Conservation (phyloP, 1,140 invertebrate genomes). For the Oryzaephilus surinamensis region DNA sequence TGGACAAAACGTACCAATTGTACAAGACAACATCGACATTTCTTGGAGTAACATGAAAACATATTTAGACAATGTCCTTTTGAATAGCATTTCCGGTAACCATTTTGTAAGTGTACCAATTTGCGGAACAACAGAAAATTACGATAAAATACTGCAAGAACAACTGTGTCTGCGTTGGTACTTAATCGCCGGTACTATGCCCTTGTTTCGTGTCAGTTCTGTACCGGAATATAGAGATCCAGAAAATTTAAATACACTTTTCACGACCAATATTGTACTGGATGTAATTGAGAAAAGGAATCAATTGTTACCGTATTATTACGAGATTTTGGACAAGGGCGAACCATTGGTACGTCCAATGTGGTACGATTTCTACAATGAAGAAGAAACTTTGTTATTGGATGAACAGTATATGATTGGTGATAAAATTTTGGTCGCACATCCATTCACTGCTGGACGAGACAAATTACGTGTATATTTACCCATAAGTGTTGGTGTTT, state of each 20-base stretch:
- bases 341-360: conserved; percentile 32
- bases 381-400: conserved; percentile 22
- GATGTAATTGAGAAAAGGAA: conserved; percentile 18
- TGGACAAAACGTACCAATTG: conserved; percentile 10
- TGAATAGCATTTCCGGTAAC: conserved; percentile 22
- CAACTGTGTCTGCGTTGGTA: conserved; percentile 34
- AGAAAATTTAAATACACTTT: conserved; percentile 13
- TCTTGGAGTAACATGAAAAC: conserved; percentile 26
- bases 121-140: conserved; percentile 26
- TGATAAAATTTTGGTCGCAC: conserved; percentile 28
- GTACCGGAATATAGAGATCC: conserved; percentile 23
- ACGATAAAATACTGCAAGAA: conserved; percentile 19
- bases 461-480: conserved; percentile 26
- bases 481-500: conserved; percentile 19
- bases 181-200: conserved; percentile 28
- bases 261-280: conserved; percentile 10
- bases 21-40: conserved; percentile 21
- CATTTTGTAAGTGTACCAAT: conserved; percentile 23
- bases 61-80: conserved; percentile 16
- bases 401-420: conserved; percentile 34
- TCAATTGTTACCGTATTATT: conserved; percentile 26
- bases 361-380: conserved; percentile 32
- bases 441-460: conserved; percentile 19
- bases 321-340: conserved; percentile 21
- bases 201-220: conserved; percentile 29